Percentiles rank a stretch among this genome's conserved stretches.
Conservation (phyloP, 2,113 vertebrate species). For the Scophthalmus maximus region DNA sequence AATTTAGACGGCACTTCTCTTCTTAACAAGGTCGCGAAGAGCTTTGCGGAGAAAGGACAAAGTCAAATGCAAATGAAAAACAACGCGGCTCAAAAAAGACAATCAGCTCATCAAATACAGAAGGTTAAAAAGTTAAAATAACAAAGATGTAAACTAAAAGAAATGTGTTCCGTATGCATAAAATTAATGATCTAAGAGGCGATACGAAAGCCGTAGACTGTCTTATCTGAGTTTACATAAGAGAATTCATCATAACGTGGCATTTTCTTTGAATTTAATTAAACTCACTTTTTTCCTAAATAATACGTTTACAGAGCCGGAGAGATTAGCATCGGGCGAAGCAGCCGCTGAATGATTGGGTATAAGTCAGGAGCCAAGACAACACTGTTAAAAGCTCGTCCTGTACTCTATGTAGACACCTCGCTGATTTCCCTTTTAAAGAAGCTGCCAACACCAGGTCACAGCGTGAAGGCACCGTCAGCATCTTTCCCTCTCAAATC, state of each 20-base stretch:
- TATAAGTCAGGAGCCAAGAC: neutral
- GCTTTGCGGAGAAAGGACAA: no score
- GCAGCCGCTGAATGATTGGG: no score
- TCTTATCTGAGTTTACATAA: neutral
- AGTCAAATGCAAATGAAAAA: neutral
- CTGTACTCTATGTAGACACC: neutral
- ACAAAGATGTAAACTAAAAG: neutral
- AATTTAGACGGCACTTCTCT: neutral
- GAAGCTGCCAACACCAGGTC: neutral
- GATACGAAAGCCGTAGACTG: no score
- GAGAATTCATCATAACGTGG: neutral
- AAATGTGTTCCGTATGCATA: neutral
- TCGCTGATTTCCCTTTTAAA: conserved; percentile 13
- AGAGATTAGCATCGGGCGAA: no score
- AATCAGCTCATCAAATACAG: neutral
- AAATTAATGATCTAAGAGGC: neutral
- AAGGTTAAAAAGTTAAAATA: neutral
- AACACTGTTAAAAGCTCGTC: no score
- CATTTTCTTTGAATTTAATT: neutral
- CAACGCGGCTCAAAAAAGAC: neutral
- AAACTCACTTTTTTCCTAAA: no score
- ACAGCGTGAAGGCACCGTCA: neutral
- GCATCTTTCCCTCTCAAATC: neutral
- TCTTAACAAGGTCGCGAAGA: neutral
- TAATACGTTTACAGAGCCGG: no score